Conservation (phyloP, 1,140 invertebrate species). For the Zaprionus africanus region DNA sequence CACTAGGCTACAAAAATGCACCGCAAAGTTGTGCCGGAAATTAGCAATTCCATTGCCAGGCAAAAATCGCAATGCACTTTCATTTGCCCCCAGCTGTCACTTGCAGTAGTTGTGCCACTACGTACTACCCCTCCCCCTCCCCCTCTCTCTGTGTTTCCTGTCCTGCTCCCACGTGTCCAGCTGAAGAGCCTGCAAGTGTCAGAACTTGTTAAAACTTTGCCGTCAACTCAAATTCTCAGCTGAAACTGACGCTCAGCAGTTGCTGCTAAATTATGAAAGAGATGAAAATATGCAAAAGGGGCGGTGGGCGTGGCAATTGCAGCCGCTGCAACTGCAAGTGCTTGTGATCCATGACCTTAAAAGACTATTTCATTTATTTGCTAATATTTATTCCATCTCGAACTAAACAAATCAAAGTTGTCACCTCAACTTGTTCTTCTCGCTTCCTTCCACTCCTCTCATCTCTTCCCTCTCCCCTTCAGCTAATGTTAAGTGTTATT, state of each 20-base stretch:
- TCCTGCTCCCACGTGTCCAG: neutral
- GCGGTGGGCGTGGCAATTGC: neutral
- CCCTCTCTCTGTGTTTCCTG: neutral
- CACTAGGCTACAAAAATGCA: constrained; percentile 49
- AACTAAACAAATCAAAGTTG: constrained; percentile 51
- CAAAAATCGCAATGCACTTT: constrained; percentile 53
- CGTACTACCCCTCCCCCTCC: neutral
- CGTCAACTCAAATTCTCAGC: constrained; percentile 62
- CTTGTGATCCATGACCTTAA: constrained; percentile 43
- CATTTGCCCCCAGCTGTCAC: constrained; percentile 32
- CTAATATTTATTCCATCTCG: constrained; percentile 35
- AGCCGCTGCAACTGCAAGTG: neutral
- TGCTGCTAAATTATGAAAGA: constrained; percentile 69
- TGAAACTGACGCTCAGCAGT: constrained; percentile 5
- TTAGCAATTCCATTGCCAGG: constrained; percentile 80
- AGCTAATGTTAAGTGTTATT: constrained; percentile 75
- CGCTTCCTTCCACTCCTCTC: neutral
- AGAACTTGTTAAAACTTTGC: constrained; percentile 82
- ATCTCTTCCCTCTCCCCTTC: constrained; percentile 32
- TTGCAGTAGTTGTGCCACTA: constrained; percentile 19
- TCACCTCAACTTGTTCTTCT: constrained; percentile 8
- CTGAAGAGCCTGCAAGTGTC: constrained; percentile 70
- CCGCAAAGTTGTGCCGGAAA: constrained; percentile 78
- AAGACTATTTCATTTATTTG: constrained; percentile 44
- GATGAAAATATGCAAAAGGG: neutral